These are phyloP conservation scores for Priocnemis perturbator DNA, from an alignment of 2,888 invertebrate species.

Conservation along the genomic window DNA sequence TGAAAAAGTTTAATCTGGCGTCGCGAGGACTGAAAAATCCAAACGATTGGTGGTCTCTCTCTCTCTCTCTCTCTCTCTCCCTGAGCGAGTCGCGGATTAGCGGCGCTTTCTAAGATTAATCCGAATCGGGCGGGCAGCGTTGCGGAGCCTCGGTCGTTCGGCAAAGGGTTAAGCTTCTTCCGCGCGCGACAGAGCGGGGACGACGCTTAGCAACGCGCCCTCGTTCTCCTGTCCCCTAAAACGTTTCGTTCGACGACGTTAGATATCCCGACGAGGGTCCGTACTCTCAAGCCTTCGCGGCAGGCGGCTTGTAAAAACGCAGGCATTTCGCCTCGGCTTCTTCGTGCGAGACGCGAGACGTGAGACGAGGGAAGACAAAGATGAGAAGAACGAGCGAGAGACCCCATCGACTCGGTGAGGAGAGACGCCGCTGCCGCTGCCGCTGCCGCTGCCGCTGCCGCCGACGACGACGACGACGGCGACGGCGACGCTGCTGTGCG, in stretches of 20 bases:
- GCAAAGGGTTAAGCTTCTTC: too few relatives aligned
- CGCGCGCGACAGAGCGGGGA: not conserved
- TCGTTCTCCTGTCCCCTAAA: conserved; percentile 1
- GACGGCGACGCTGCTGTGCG: conserved; percentile 31
- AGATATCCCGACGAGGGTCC: not conserved
- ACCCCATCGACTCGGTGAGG: conserved; percentile 33
- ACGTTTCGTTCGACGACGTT: conserved; percentile 3
- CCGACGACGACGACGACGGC: conserved; percentile 21
- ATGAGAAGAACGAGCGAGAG: conserved; percentile 12
- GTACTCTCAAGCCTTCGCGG: too few relatives aligned
- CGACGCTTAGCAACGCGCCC: not conserved
- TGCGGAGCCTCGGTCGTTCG: too few relatives aligned
- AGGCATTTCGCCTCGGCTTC: conserved; percentile 43
- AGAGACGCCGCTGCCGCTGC: conserved; percentile 29
- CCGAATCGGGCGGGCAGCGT: too few relatives aligned
- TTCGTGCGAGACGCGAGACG: conserved; percentile 13
- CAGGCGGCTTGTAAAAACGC: conserved; percentile 40
- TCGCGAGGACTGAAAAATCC: too few relatives aligned
- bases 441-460: too few relatives aligned
- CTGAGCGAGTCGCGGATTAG: too few relatives aligned
- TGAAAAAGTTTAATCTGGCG: too few relatives aligned
- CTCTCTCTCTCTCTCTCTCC: too few relatives aligned
- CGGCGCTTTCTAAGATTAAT: too few relatives aligned
- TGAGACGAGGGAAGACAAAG: conserved; percentile 17
- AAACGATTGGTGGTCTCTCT: too few relatives aligned